Base-by-base conservation (phyloP, 2,888 invertebrate species). In the Siphonodentalium dalli region DNA sequence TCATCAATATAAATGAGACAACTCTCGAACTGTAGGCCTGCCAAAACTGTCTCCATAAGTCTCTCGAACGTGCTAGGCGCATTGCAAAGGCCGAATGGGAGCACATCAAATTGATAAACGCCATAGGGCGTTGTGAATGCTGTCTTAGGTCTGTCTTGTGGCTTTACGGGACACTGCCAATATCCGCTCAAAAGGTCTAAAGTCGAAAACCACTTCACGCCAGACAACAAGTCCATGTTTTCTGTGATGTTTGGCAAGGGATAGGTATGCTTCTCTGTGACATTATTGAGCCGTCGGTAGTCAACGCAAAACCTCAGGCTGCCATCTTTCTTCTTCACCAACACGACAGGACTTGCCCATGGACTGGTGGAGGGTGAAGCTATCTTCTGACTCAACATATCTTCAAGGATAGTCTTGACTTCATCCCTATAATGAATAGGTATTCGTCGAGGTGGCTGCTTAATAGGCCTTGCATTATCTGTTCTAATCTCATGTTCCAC, bases 311-410 rank as follows among this genome's bases (percentile, higher is more conserved):
- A 58, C 11, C 59, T 8, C 11, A 33, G 31, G 6, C 40, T 29
- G 11, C 54, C 54, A 28, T 59, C 55, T 20, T 59, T 56, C 35
- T 59, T 54, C 26, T 27, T 51, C 3, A 52, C 52, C 27, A 56
- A 23, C 4, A 58, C 52, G 1, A 59, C 33, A 15, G 45, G 42
- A 11, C 47, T 26, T 9, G 51, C 29, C 56, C 55, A 48, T 21
- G 54, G 47, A 34, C 48, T 43, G 18, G 11, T 18, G 11, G 51
- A 51, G 2, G 49, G 42, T 28, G 45, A 31, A 15, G 50, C 46
- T 9, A 54, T 28, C 13, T 27, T 38, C 2, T 33, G 35, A 5
- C 38, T 18, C 15, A 52, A 23, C 52, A 59, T 55, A 13, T 46
- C 33, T n/a, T 51, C 27, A 9, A 52, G 29, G 21, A 50, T 37